These are phyloP conservation scores for Dromaius novaehollandiae DNA, from an alignment of 2,113 vertebrate genomes.

Conservation along the genomic window DNA sequence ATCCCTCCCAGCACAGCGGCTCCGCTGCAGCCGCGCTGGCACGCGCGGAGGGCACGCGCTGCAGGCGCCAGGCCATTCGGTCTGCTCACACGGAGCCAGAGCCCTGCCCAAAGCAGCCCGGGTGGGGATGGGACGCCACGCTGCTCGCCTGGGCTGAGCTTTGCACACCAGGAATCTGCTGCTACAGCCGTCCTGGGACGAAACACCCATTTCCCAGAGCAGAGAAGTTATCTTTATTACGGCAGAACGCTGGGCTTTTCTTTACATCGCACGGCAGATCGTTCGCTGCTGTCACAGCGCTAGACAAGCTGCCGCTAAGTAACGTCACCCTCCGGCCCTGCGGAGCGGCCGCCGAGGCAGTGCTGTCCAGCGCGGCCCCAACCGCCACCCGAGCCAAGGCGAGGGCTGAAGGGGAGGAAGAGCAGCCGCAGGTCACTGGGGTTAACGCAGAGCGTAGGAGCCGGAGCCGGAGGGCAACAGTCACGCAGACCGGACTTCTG, in stretches of 20 bases:
- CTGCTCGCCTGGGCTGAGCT: neutral
- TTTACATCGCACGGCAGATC: neutral
- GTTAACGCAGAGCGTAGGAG: neutral
- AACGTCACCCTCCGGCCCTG: neutral
- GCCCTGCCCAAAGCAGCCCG: neutral
- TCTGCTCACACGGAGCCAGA: neutral
- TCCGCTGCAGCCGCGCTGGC: neutral
- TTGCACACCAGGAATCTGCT: neutral
- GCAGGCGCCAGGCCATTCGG: neutral
- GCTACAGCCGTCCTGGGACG: neutral
- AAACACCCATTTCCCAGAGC: rapidly evolving
- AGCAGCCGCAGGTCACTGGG: neutral
- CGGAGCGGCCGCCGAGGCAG: rapidly evolving
- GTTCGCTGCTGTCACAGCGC: too few species aligned
- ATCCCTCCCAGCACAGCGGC: neutral
- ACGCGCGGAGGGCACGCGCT: neutral
- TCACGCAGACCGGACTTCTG: neutral
- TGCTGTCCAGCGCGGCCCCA: neutral
- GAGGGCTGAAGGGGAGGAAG: neutral
- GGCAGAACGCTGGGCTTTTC: neutral
- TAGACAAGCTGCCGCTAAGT: neutral
- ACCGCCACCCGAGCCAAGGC: rapidly evolving
- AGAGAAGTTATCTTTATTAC: neutral
- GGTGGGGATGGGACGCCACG: neutral
- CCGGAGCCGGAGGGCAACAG: rapidly evolving